phyloP scores from a whole-genome alignment of 2,888 invertebrate genomes.

The Drosophila anceps region DNA sequence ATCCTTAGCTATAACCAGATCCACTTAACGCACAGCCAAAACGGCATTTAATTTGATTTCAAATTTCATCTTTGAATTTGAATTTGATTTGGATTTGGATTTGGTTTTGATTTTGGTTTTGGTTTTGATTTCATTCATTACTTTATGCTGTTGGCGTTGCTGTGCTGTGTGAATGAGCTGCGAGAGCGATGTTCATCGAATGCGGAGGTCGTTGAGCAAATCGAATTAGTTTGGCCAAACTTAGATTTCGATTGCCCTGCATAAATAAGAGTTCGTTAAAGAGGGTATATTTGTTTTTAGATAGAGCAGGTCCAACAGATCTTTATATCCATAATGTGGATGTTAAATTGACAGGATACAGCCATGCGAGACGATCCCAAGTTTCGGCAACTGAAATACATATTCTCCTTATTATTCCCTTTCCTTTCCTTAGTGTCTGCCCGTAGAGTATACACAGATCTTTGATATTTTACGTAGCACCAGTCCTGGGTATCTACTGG shows the following conservation, averaged over 20 bases:
- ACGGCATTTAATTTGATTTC: slow-evolving; percentile 78
- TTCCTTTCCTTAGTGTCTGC: not conserved
- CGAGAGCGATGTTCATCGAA: slow-evolving; percentile 25
- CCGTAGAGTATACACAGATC: not conserved
- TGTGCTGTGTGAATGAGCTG: slow-evolving; percentile 18
- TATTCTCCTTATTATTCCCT: too few relatives aligned
- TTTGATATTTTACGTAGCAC: not conserved
- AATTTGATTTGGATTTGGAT: slow-evolving; percentile 60
- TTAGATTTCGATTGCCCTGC: slow-evolving; percentile 20
- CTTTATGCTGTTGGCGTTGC: slow-evolving; percentile 29
- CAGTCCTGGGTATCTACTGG: not conserved
- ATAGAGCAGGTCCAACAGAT: too few relatives aligned
- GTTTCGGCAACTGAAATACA: not conserved
- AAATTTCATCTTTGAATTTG: slow-evolving; percentile 51
- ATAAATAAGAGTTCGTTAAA: too few relatives aligned
- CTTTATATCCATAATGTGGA: too few relatives aligned
- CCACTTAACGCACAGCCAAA: slow-evolving; percentile 71
- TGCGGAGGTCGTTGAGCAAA: slow-evolving; percentile 42
- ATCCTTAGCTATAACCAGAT: slow-evolving; percentile 65
- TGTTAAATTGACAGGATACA: not conserved
- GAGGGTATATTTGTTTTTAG: not conserved
- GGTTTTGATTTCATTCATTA: slow-evolving; percentile 78
- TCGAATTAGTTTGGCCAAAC: slow-evolving; percentile 62
- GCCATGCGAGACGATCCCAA: not conserved
- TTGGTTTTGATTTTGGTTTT: slow-evolving; percentile 61